These are phyloP conservation scores for Pteropus alecto DNA, from an alignment of 2,113 vertebrate genomes.

Conservation along the genomic window DNA sequence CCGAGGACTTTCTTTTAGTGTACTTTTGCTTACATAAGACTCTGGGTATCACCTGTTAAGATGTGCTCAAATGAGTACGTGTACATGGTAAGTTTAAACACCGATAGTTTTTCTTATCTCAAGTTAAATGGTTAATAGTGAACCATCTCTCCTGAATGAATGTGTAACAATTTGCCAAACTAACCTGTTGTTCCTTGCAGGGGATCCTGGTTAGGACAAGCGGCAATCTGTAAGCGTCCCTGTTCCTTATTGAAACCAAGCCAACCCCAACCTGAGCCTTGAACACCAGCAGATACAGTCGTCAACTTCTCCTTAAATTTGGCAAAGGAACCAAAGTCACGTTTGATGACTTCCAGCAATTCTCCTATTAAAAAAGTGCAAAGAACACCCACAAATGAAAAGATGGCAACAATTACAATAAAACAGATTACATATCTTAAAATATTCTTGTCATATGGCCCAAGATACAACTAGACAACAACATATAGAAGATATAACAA, in stretches of 20 bases:
- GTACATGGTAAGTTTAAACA: background rate
- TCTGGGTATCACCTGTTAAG: background rate
- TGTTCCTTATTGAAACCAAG: conserved; percentile 93
- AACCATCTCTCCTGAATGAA: background rate
- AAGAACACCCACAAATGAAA: background rate
- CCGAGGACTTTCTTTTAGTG: background rate
- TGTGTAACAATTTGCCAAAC: background rate
- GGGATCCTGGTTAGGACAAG: conserved; percentile 96
- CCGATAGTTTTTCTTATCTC: background rate
- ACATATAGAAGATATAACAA: fast-evolving
- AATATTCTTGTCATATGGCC: background rate
- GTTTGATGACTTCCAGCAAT: conserved; percentile 93
- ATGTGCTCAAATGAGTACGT: background rate
- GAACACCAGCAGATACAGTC: conserved; percentile 90
- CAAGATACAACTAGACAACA: background rate
- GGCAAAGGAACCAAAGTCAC: conserved; percentile 95
- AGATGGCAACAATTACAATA: background rate
- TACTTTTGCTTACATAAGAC: background rate
- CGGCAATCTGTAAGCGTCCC: conserved; percentile 87
- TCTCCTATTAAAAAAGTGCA: conserved; percentile 85
- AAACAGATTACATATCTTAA: background rate
- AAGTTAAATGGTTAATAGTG: background rate
- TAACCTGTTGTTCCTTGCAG: conserved; percentile 96
- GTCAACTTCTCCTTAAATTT: conserved; percentile 96
- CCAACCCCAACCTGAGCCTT: conserved; percentile 99